These are phyloP conservation scores for Ischnus inquisitorius DNA, from an alignment of 2,888 invertebrate species.

Conservation along the genomic window DNA sequence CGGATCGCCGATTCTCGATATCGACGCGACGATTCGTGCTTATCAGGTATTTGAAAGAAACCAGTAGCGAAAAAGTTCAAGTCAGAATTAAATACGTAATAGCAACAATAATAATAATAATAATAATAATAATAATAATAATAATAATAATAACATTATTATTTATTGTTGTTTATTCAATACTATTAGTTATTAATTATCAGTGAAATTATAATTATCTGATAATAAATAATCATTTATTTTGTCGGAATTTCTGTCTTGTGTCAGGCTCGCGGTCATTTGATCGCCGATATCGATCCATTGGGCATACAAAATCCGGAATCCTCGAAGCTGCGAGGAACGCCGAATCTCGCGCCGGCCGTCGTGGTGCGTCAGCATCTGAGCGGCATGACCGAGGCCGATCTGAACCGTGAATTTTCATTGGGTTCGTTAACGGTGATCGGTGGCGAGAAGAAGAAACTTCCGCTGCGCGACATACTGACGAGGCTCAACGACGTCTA, in stretches of 20 bases:
- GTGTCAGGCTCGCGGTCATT: slow-evolving; percentile 92
- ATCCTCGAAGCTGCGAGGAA: slow-evolving; percentile 75
- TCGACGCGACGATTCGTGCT: slow-evolving; percentile 79
- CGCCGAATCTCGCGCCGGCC: slow-evolving; percentile 76
- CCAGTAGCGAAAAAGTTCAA: neutral
- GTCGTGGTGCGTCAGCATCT: slow-evolving; percentile 79
- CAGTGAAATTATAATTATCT: neutral
- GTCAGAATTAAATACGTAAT: neutral
- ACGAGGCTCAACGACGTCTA: slow-evolving; percentile 80
- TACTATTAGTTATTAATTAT: neutral
- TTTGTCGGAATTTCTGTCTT: slow-evolving; percentile 8
- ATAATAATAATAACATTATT: neutral
- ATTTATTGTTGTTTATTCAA: too few species aligned
- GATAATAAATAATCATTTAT: neutral
- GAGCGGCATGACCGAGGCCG: slow-evolving; percentile 77
- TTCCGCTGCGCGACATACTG: slow-evolving; percentile 79
- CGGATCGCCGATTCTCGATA: slow-evolving; percentile 67
- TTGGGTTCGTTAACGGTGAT: slow-evolving; percentile 76
- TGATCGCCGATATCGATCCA: slow-evolving; percentile 94
- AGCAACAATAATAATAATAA: neutral
- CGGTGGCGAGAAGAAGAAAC: slow-evolving; percentile 75
- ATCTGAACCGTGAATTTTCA: slow-evolving; percentile 78
- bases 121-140: neutral
- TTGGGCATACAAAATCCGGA: slow-evolving; percentile 87
- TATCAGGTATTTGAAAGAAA: slow-evolving; percentile 76